These are phyloP conservation scores for Echinometra lucunter DNA, from an alignment of 53 echinoderm and acorn worm species.

Conservation along the genomic window DNA sequence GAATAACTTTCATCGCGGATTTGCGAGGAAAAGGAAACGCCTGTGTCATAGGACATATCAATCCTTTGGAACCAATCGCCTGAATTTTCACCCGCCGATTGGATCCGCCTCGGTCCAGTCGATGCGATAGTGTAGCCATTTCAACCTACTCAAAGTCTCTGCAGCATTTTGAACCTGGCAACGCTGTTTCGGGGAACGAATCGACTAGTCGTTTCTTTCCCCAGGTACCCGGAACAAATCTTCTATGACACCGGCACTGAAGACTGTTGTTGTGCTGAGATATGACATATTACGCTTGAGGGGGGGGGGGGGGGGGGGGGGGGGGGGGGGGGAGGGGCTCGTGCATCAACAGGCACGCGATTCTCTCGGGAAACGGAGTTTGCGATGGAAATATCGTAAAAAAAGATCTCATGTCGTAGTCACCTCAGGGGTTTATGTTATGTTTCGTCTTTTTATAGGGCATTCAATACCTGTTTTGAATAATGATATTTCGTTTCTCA, in stretches of 20 bases:
- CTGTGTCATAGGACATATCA: no score
- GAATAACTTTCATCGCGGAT: neutral
- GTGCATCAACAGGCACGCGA: neutral
- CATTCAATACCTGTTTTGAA: neutral
- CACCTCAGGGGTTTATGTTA: neutral
- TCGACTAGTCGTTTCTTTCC: no score
- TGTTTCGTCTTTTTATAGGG: neutral
- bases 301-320: slow-evolving; percentile 1
- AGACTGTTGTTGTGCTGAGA: neutral
- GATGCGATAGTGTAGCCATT: no score
- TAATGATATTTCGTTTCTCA: neutral
- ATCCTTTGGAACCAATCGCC: no score
- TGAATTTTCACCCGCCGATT: no score
- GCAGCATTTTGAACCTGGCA: no score
- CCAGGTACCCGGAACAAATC: no score
- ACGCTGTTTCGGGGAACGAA: no score
- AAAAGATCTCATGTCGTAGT: neutral
- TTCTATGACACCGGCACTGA: no score
- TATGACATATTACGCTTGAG: neutral
- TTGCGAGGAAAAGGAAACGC: neutral
- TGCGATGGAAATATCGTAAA: neutral
- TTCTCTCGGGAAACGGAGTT: neutral
- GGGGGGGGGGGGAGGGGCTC: neutral
- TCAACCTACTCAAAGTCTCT: no score
- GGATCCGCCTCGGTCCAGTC: no score